Evolutionary conservation across 2,888 invertebrate species (phyloP).

Genomic region (Amiota communis): DNA sequence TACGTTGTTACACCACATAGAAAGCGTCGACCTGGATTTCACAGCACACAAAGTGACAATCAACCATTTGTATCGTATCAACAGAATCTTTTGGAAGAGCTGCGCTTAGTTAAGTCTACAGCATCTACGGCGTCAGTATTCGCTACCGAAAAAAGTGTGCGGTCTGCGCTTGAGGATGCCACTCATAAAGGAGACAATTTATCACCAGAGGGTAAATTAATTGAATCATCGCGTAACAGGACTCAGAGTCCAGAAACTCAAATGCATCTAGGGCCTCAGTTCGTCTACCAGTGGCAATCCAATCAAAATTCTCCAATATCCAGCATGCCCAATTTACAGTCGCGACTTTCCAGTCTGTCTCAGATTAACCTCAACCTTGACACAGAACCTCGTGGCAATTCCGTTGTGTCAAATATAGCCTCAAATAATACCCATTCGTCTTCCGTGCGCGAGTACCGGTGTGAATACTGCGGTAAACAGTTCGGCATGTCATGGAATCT

Average conservation of each 20-base stretch:
- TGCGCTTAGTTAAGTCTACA: slow-evolving; percentile 78
- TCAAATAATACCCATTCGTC: slow-evolving; percentile 74
- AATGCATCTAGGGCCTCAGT: slow-evolving; percentile 75
- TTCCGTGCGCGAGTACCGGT: slow-evolving; percentile 88
- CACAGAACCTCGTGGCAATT: slow-evolving; percentile 55
- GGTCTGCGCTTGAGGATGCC: slow-evolving; percentile 65
- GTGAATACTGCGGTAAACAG: slow-evolving; percentile 91
- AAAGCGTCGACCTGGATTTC: slow-evolving; percentile 89
- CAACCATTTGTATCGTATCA: slow-evolving; percentile 89
- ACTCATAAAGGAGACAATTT: slow-evolving; percentile 65
- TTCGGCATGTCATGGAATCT: slow-evolving; percentile 95
- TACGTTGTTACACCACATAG: slow-evolving; percentile 91
- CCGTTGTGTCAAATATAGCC: slow-evolving; percentile 48
- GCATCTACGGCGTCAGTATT: slow-evolving; percentile 83
- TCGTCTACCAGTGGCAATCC: slow-evolving; percentile 73
- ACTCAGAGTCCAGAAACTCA: slow-evolving; percentile 80
- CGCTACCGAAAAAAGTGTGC: slow-evolving; percentile 66
- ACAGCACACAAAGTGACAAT: slow-evolving; percentile 90
- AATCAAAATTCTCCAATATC: slow-evolving; percentile 67
- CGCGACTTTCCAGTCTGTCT: slow-evolving; percentile 65
- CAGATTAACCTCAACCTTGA: slow-evolving; percentile 61
- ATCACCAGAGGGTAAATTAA: slow-evolving; percentile 64
- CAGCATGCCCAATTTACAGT: slow-evolving; percentile 65
- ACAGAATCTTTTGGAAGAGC: slow-evolving; percentile 83
- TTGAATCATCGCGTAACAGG: slow-evolving; percentile 71